These are phyloP conservation scores for Hylaea fasciaria DNA, from an alignment of 2,888 invertebrate species.

Conservation along the genomic window DNA sequence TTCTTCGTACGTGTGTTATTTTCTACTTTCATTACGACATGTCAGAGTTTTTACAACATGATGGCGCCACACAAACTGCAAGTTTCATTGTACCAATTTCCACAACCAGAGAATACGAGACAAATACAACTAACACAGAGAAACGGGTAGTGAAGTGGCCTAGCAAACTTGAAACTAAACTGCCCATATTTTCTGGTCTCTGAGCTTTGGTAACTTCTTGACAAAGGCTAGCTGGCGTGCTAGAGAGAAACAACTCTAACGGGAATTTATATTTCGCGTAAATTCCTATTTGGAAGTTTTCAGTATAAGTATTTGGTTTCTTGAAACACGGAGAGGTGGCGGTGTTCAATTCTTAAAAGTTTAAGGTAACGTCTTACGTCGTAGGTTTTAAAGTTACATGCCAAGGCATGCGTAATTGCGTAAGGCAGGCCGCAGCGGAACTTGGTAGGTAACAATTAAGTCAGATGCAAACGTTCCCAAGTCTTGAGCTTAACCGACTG, in stretches of 20 bases:
- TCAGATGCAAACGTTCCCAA: not conserved
- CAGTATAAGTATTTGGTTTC: conserved; percentile 24
- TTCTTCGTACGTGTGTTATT: not conserved
- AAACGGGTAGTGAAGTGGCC: conserved; percentile 22
- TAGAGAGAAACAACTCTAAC: conserved; percentile 34
- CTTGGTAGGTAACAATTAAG: too few relatives aligned
- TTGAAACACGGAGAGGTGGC: not conserved
- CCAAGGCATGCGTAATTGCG: too few relatives aligned
- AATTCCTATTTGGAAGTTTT: conserved; percentile 38
- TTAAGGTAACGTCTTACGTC: not conserved
- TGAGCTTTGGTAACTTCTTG: conserved; percentile 41
- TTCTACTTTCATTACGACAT: not conserved
- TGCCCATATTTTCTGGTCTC: conserved; percentile 40
- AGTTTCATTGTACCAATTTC: conserved; percentile 16
- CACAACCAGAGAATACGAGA: conserved; percentile 17
- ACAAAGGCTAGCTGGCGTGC: conserved; percentile 37
- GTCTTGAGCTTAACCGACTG: too few relatives aligned
- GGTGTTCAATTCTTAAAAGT: not conserved
- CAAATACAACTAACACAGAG: conserved; percentile 18
- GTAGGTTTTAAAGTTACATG: too few relatives aligned
- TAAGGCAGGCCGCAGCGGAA: too few relatives aligned
- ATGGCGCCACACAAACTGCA: conserved; percentile 10
- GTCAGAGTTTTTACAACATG: not conserved
- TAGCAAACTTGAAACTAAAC: conserved; percentile 33
- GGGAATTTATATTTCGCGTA: conserved; percentile 40